Evolutionary conservation across 2,113 vertebrate species (phyloP).

Genomic region (Baryphthengus martii): DNA sequence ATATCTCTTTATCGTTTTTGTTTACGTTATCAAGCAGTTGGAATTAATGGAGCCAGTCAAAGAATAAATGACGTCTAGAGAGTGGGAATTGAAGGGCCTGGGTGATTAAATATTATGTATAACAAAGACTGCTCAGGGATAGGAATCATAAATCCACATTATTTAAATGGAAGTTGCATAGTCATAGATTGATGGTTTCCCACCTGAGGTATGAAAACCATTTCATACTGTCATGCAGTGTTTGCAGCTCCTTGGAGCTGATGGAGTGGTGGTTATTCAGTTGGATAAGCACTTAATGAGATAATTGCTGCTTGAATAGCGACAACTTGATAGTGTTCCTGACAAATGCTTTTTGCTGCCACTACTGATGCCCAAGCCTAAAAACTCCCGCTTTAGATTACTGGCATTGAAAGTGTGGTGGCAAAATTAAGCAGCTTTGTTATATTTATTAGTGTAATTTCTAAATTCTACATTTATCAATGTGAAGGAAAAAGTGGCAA

Average conservation of each 20-base stretch:
- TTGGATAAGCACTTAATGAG: not conserved
- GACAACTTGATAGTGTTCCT: not conserved
- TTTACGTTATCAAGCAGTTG: not conserved
- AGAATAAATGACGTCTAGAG: not conserved
- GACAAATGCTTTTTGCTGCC: not conserved
- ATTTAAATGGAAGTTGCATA: not conserved
- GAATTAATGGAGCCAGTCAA: not conserved
- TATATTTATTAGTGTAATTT: not conserved
- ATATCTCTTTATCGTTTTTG: not conserved
- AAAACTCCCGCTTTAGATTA: not conserved
- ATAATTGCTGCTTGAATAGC: not conserved
- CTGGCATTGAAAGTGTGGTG: not conserved
- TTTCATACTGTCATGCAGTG: not conserved
- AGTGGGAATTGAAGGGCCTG: not conserved
- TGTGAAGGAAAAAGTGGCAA: not conserved
- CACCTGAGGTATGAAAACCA: not conserved
- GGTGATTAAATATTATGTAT: not conserved
- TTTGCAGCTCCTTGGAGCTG: not conserved
- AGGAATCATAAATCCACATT: not conserved
- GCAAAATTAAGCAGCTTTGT: not conserved
- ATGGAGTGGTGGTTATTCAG: not conserved
- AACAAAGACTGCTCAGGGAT: not conserved
- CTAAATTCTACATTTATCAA: not conserved
- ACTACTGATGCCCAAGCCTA: not conserved
- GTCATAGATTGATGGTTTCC: not conserved